Base-by-base conservation (phyloP, 92 coral and sea anemone species). In the Heteractis magnifica region DNA sequence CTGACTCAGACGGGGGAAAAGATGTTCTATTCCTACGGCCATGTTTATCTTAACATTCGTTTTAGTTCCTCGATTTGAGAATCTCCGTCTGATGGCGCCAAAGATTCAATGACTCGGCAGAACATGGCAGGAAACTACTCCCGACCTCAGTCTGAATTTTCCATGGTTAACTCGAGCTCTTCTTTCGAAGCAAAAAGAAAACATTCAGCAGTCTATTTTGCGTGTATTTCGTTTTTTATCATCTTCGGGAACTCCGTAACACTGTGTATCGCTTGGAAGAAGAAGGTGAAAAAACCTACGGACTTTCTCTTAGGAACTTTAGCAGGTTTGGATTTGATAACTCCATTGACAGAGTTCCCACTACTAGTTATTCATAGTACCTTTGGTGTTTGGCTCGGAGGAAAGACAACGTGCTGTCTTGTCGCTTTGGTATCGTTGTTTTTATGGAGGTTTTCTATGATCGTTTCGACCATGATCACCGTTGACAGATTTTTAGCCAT, bases 401-500 rank as follows among this genome's bases (percentile, higher is more conserved):
- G 90, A 12, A 56, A 76, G 51, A 80, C 72, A 12, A 41, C 84
- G 23, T 90, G 93, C 78, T 87, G 52, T 52, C 51, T 90, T 18
- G 82, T 78, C 70, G 75, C 84, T 5, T 87, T 90, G 18, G 18
- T 84, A 49, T 87, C 93, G 18, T 77, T 87, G 70, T 82, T 82
- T 77, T 84, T 85, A 59, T 76, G 84, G 50, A 84, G 88, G 50
- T 90, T 90, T 77, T 90, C 93, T 6, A 90, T 90, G 93, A 23
- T 90, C 49, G 48, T 84, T 2, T 90, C 90, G 3, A 78, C 90
- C 6, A 11, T 84, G 84, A 86, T 90, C 44, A 88, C 93, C 51
- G 77, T 90, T 13, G 93, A 90, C 77, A 79, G 93, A 71, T 90
- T 79, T 77, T 68, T 90, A 10, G 93, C 93, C 12, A 84, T 90